Base-by-base conservation (phyloP, 2,113 vertebrate genomes). In the Entomyzon cyanotis region DNA sequence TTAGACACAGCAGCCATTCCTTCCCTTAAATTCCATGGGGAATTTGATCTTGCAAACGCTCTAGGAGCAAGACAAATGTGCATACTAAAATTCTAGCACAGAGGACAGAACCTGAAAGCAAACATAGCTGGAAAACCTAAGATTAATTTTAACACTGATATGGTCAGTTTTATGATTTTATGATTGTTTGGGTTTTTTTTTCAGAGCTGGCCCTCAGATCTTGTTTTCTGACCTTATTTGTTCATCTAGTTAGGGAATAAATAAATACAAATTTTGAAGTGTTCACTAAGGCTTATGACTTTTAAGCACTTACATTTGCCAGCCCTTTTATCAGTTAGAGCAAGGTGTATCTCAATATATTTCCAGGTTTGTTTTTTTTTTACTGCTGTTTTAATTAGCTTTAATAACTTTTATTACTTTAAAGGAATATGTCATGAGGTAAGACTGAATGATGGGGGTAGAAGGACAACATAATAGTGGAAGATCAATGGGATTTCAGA, bases 181-280 rank as follows among this genome's bases (percentile, higher is more conserved):
- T n/a, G n/a, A n/a, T n/a, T 62, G 1, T 30, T 60, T 3, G 9
- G 0, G 2, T 3, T 15, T 35, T 33, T 46, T 42, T 62, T 71
- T 49, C 24, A 44, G 25, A 62, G 5, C 5, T 71, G 22, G 2
- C 9, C 39, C 11, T 83, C 22, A 62, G 19, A 31, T 70, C 5
- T 89, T 49, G 5, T 67, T 69, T 87, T 70, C 33, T 84, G 30
- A 64, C 7, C 58, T 58, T 70, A 55, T 49, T 49, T 27, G 17
- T 46, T 70, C 14, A 31, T 44, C 13, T 41, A 49, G 4, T 60
- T 30, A 31, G 13, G 33, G 24, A 90, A 49, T 41, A 89, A 80
- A 69, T 37, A 71, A 84, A 60, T 76, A 31, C 4, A 71, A 86
- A 76, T 64, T 42, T 35, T 17, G 4, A 82, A 76, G 4, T 41